Base-by-base conservation (phyloP, 2,797 vertebrate species). In the Parotocinclus haroldoi region DNA sequence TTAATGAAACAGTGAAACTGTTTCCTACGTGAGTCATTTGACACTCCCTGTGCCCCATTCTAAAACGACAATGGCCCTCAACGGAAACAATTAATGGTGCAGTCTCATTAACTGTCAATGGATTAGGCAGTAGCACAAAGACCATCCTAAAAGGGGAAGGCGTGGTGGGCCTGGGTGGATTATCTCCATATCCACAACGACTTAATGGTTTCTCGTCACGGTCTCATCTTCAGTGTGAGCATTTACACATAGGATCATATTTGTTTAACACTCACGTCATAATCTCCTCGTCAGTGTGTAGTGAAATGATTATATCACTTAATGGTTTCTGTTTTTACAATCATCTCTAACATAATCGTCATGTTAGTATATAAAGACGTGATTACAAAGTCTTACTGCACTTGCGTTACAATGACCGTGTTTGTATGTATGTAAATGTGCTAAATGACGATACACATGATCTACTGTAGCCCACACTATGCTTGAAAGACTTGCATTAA, bases 41-140 rank as follows among this genome's bases (percentile, higher is more conserved):
- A 52, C 38, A 63, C 42, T 82, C 73, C 63, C 71, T 8, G 16
- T 38, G 13, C 63, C 63, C 67, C 66, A 62, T 45, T 48, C 48
- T 51, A 17, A 42, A 46, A 58, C 53, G 54, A 76, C 48, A 79
- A 76, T 69, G 40, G 49, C 37, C 69, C 61, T 56, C 65, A 48
- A 45, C 60, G 45, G 49, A 69, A 77, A 57, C 78, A 62, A 75
- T 76, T 67, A 39, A 56, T 49, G 74, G 66, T 49, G 7, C 42
- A 62, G 57, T 60, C 66, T 82, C 72, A 84, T 84, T 85, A 81
- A 79, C 39, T 62, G 51, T 76, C 60, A 57, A 51, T 75, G 42
- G 42, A 44, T 13, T 10, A 13, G 78, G 52, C 52, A 71, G 57
- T 65, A 77, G 64, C 59, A 75, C 78, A 68, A 44, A 44, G 42